Evolutionary conservation across 2,113 vertebrate species (phyloP).

Genomic region (Peromyscus leucopus): DNA sequence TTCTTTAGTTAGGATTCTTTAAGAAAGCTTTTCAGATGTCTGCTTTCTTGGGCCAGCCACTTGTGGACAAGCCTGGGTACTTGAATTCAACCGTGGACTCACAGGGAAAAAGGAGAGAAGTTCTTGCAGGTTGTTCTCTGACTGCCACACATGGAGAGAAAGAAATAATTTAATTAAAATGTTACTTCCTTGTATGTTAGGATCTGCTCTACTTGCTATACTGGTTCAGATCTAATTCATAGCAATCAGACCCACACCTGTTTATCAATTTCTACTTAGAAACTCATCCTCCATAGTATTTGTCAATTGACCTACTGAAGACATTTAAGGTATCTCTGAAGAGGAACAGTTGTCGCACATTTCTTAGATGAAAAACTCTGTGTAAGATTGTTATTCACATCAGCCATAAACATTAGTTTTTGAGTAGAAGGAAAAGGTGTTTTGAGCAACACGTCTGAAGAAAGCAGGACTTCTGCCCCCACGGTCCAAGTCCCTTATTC

Average conservation of each 20-base stretch:
- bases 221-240: not conserved
- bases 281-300: not conserved
- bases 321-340: not conserved
- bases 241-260: not conserved
- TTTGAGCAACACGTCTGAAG: not conserved
- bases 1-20: constrained; percentile 46
- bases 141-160: no score
- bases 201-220: not conserved
- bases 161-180: not conserved
- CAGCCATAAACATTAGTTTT: constrained; percentile 23
- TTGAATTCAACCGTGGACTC: not conserved
- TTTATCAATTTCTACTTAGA: constrained; percentile 36
- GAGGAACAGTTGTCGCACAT: not conserved
- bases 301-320: not conserved
- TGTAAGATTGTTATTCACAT: not conserved
- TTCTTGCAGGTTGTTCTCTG: not conserved
- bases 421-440: constrained; percentile 10
- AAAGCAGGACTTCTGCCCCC: not conserved
- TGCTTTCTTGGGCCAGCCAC: not conserved
- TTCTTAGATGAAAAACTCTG: not conserved
- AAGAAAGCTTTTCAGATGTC: not conserved
- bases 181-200: not conserved
- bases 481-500: not conserved
- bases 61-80: not conserved
- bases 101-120: not conserved